Conservation (phyloP, 2,797 vertebrate species). For the Sebastes cheni region DNA sequence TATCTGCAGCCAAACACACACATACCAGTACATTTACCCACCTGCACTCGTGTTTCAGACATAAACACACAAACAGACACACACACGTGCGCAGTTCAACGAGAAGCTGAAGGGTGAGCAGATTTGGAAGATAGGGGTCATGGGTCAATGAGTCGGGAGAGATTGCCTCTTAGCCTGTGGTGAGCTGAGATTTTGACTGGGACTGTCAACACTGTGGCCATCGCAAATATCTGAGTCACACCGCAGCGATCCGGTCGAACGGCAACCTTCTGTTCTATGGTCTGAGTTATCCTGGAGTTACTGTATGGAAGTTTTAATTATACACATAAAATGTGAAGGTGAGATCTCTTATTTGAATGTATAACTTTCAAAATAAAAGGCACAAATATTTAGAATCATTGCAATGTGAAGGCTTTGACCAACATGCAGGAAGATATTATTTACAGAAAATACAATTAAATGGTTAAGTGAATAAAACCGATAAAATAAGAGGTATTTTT, state of each 20-base stretch:
- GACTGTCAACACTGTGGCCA: background rate
- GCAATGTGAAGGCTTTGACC: background rate
- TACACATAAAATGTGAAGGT: background rate
- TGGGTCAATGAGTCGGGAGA: background rate
- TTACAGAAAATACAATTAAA: background rate
- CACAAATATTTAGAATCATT: background rate
- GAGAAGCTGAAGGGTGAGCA: background rate
- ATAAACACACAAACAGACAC: background rate
- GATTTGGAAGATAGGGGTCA: slow-evolving; percentile 8
- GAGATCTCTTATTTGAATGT: background rate
- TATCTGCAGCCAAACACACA: background rate
- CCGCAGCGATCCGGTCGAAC: background rate
- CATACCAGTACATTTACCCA: background rate
- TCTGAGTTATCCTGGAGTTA: background rate
- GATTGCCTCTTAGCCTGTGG: slow-evolving; percentile 5
- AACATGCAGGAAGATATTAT: background rate
- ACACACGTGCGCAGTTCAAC: background rate
- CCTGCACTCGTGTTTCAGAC: too few relatives aligned
- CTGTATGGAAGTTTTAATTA: background rate
- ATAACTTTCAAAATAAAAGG: background rate
- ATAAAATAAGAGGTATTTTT: background rate
- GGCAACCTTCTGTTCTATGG: background rate
- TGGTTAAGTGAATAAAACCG: background rate
- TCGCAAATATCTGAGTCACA: background rate
- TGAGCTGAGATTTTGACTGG: slow-evolving; percentile 6